A percentile compares a stretch with the other conserved stretches of the same genome.
These are phyloP conservation scores for Nothocercus julius DNA, from an alignment of 2,113 vertebrate species.

Conservation along the genomic window DNA sequence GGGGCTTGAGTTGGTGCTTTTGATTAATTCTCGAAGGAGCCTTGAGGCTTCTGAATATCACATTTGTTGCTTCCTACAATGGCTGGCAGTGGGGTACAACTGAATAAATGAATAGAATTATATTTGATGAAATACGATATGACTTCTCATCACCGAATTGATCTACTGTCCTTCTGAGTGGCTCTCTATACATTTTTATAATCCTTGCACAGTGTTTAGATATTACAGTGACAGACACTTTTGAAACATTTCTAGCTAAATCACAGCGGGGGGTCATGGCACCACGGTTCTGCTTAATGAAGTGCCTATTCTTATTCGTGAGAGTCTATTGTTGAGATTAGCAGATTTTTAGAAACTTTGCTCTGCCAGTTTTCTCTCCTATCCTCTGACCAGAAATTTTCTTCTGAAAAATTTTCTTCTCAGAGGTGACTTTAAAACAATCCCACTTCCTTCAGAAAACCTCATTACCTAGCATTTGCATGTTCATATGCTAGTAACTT, in stretches of 20 bases:
- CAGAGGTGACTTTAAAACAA: background rate
- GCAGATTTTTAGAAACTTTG: background rate
- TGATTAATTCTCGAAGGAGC: background rate
- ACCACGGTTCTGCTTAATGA: background rate
- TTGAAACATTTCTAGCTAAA: constrained; percentile 42
- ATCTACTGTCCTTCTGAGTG: constrained; percentile 27
- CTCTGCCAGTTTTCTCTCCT: background rate
- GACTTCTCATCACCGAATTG: constrained; percentile 51
- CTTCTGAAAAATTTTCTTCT: background rate
- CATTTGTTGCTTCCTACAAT: constrained; percentile 21
- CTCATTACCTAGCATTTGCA: background rate
- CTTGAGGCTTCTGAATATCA: background rate
- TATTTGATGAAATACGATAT: constrained; percentile 57
- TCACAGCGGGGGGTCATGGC: background rate
- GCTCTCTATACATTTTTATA: constrained; percentile 22
- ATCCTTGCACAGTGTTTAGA: constrained; percentile 5
- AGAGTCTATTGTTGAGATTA: constrained; percentile 15
- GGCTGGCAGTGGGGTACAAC: background rate
- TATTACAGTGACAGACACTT: constrained; percentile 20
- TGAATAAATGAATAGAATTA: constrained; percentile 35
- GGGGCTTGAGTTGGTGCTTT: background rate
- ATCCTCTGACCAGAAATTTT: background rate
- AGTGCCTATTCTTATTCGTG: constrained; percentile 13
- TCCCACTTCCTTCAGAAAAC: background rate
- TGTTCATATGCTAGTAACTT: background rate